These are phyloP conservation scores for Phyllopteryx taeniolatus DNA, from an alignment of 2,113 vertebrate genomes.

Conservation along the genomic window DNA sequence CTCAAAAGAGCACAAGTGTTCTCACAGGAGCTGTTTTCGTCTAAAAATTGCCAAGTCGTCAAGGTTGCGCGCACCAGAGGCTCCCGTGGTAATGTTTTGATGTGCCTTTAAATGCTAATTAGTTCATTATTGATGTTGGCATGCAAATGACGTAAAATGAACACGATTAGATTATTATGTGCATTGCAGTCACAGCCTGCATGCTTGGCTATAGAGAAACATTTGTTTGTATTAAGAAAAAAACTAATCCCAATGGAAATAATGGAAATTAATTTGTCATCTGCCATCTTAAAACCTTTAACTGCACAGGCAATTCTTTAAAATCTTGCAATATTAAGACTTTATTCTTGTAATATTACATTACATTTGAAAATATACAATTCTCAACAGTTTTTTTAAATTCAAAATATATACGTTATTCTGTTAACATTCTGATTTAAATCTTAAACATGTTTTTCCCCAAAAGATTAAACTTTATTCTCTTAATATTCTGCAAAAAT, in stretches of 20 bases:
- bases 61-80: conserved; percentile 3
- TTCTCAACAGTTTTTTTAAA: too few relatives aligned
- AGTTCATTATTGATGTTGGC: background rate
- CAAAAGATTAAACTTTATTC: too few relatives aligned
- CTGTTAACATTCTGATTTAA: too few relatives aligned
- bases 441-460: too few relatives aligned
- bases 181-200: background rate
- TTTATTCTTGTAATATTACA: too few relatives aligned
- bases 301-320: too few relatives aligned
- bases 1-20: background rate
- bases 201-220: background rate
- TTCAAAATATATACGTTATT: too few relatives aligned
- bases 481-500: too few relatives aligned
- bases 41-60: conserved; percentile 12
- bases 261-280: too few relatives aligned
- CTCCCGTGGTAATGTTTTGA: background rate
- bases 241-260: background rate
- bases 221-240: background rate
- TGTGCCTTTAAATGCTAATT: conserved; percentile 7
- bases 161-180: background rate
- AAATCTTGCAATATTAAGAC: too few relatives aligned
- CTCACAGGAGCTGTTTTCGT: background rate
- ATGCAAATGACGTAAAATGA: background rate
- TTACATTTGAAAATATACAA: too few relatives aligned
- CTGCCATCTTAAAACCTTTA: too few relatives aligned